Conservation (phyloP, 2,113 vertebrate species). For the Nannobrachium achirus region DNA sequence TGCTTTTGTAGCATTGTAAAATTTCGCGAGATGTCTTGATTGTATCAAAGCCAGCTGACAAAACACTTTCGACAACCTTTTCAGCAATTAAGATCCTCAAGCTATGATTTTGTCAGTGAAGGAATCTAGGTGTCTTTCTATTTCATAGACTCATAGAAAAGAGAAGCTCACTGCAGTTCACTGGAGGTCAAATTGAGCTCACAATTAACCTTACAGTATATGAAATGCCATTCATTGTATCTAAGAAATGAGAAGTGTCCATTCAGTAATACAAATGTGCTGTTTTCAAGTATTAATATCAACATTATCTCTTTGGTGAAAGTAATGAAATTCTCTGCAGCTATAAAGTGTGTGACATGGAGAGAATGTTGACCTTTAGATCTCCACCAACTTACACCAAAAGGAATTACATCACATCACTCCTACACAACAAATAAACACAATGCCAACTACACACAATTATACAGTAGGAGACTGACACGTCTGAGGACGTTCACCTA, state of each 20-base stretch:
- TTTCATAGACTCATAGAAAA: neutral
- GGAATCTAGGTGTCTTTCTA: slow-evolving; percentile 8
- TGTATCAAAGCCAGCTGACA: neutral
- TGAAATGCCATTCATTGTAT: no score
- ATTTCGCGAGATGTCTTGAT: neutral
- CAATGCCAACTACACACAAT: slow-evolving; percentile 13
- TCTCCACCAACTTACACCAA: slow-evolving; percentile 16
- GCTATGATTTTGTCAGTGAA: neutral
- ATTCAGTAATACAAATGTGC: neutral
- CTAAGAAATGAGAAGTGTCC: no score
- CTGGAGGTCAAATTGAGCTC: no score
- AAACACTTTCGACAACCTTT: neutral
- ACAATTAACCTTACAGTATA: no score
- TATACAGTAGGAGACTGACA: slow-evolving; percentile 23
- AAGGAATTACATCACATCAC: slow-evolving; percentile 9
- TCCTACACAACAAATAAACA: slow-evolving; percentile 33
- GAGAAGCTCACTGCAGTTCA: no score
- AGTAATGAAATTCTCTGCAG: slow-evolving; percentile 29
- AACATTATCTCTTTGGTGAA: slow-evolving; percentile 51
- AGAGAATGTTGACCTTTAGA: slow-evolving; percentile 12
- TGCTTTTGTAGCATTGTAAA: slow-evolving; percentile 33
- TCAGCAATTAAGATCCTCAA: neutral
- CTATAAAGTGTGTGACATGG: neutral
- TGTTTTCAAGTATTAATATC: slow-evolving; percentile 25
- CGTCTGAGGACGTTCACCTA: neutral